Conservation (phyloP, 2,113 vertebrate species). For the Elgaria multicarinata region DNA sequence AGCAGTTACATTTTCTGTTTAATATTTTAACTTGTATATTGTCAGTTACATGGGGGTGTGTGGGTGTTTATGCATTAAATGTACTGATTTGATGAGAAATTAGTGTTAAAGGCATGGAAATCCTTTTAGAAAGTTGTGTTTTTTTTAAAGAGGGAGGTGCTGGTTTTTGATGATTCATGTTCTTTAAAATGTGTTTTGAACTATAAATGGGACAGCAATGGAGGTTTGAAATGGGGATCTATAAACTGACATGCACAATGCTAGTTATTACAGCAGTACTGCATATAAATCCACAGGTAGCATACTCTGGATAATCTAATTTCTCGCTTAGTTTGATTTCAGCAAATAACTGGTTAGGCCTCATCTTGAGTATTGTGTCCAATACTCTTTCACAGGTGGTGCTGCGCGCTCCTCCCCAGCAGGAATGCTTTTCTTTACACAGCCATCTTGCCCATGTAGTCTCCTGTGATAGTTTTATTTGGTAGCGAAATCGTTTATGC, state of each 20-base stretch:
- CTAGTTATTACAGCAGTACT: neutral
- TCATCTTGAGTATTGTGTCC: too few species aligned
- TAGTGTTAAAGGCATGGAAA: neutral
- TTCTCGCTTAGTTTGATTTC: neutral
- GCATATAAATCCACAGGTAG: neutral
- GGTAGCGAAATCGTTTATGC: neutral
- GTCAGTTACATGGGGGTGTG: neutral
- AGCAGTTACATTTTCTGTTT: neutral
- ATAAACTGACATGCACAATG: neutral
- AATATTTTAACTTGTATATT: neutral
- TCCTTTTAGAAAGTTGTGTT: neutral
- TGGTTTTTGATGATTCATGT: neutral
- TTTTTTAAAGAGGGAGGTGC: neutral
- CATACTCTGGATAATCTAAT: neutral
- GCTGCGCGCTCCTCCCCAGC: neutral
- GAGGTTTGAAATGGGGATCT: neutral
- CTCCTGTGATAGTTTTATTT: neutral
- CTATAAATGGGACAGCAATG: neutral
- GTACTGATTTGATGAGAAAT: neutral
- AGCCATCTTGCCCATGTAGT: neutral
- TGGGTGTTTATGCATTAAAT: neutral
- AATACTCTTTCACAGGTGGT: neutral
- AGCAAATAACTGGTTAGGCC: neutral
- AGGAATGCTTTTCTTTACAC: accelerated
- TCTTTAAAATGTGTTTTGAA: neutral